Conservation (phyloP, 2,888 invertebrate genomes). For the Gonocerus acuteangulatus region DNA sequence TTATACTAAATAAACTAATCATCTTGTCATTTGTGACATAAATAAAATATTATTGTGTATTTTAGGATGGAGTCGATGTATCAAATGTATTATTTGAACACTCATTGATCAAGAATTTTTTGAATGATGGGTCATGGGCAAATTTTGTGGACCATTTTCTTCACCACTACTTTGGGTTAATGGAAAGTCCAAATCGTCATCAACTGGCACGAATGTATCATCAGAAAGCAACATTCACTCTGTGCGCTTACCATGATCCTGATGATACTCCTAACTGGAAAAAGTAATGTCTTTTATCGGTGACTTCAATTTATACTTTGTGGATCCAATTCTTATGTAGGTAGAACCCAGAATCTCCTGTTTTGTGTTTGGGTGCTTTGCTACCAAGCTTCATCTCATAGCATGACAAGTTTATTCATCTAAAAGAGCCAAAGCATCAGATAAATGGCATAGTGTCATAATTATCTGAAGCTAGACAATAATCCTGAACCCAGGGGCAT, state of each 20-base stretch:
- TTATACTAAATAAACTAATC: no score
- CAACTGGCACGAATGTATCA: constrained; percentile 18
- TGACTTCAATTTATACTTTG: background rate
- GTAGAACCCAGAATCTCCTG: no score
- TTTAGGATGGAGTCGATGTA: constrained; percentile 20
- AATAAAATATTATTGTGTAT: no score
- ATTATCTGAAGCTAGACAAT: no score
- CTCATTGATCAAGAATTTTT: constrained; percentile 6
- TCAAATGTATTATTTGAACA: background rate
- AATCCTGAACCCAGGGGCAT: no score
- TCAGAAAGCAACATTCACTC: constrained; percentile 1
- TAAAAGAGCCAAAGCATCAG: no score
- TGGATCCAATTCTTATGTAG: background rate
- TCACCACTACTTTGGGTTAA: constrained; percentile 22
- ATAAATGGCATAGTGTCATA: no score
- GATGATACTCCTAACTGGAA: constrained; percentile 1
- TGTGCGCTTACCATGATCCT: constrained; percentile 6
- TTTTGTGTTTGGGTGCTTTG: no score
- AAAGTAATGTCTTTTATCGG: constrained; percentile 4
- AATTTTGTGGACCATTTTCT: constrained; percentile 24
- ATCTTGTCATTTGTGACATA: no score
- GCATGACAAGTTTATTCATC: no score
- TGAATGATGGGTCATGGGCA: constrained; percentile 5
- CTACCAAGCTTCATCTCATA: no score
- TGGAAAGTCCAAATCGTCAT: constrained; percentile 3